phyloP scores from a whole-genome alignment of 2,797 vertebrate species.

The Dryobates pubescens region DNA sequence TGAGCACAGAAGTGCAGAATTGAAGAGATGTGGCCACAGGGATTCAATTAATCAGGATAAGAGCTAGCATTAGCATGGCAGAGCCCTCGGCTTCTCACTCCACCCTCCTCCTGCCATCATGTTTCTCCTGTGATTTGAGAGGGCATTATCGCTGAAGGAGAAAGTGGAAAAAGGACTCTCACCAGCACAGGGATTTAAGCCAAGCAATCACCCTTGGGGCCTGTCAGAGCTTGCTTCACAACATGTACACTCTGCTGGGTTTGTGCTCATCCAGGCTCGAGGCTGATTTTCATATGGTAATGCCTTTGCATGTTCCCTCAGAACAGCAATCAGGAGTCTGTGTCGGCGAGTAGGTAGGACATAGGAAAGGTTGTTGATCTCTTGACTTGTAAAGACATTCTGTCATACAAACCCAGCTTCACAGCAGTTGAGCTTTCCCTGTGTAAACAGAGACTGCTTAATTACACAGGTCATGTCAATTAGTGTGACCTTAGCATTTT shows the following conservation, averaged over 20 bases:
- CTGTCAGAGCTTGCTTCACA: conserved; percentile 36
- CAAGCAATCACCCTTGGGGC: conserved; percentile 32
- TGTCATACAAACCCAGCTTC: conserved; percentile 79
- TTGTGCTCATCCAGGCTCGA: conserved; percentile 21
- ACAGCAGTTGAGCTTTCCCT: conserved; percentile 74
- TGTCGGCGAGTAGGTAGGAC: conserved; percentile 76
- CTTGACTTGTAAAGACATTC: conserved; percentile 83
- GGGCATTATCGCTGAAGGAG: neutral
- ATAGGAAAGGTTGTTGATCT: conserved; percentile 82
- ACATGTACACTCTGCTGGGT: conserved; percentile 48
- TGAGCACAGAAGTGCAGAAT: neutral
- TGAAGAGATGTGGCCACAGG: conserved; percentile 2
- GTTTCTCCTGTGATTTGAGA: neutral
- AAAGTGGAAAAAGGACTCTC: conserved; percentile 29
- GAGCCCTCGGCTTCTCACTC: neutral
- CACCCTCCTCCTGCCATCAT: neutral
- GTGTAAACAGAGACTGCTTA: conserved; percentile 86
- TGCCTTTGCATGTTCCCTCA: conserved; percentile 52
- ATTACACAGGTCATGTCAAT: conserved; percentile 86
- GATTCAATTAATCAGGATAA: conserved; percentile 11
- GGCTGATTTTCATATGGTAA: conserved; percentile 75
- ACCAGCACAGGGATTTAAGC: conserved; percentile 31
- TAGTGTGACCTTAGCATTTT: conserved; percentile 83
- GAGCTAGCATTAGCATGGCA: conserved; percentile 4
- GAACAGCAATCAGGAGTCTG: conserved; percentile 74